phyloP scores from a whole-genome alignment of 1,140 invertebrate species.

The Samia ricini region DNA sequence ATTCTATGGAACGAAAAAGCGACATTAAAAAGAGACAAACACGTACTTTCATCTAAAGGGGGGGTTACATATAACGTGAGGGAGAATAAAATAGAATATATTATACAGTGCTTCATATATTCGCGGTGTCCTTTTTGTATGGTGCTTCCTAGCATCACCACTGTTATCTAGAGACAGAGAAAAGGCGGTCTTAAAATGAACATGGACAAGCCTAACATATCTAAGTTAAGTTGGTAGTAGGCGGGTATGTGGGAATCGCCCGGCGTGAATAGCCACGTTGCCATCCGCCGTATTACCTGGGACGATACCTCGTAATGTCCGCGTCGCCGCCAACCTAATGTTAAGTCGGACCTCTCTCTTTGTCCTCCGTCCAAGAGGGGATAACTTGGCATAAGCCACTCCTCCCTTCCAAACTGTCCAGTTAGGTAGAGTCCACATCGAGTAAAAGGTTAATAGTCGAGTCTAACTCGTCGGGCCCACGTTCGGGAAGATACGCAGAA shows the following conservation, averaged over 20 bases:
- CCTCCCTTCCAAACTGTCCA: background rate
- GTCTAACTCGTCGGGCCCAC: too few relatives aligned
- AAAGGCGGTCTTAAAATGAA: too few relatives aligned
- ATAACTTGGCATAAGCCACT: background rate
- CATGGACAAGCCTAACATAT: background rate
- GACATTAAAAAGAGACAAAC: too few relatives aligned
- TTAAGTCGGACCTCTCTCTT: background rate
- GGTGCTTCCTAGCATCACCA: too few relatives aligned
- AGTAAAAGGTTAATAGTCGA: too few relatives aligned
- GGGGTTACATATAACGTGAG: background rate
- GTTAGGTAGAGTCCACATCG: background rate
- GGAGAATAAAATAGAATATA: too few relatives aligned
- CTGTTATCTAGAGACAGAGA: too few relatives aligned
- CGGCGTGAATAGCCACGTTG: background rate
- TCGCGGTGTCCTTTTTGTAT: background rate
- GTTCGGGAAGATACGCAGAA: too few relatives aligned
- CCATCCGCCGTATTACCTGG: background rate
- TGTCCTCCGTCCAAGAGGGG: background rate
- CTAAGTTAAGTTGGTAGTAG: background rate
- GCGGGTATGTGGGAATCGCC: background rate
- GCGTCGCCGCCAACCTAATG: background rate
- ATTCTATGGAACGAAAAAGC: too few relatives aligned
- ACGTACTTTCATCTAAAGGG: too few relatives aligned
- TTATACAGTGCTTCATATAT: background rate
- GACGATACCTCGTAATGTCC: background rate